A percentile compares a stretch with the other conserved stretches of the same genome.
Conservation (phyloP, 1,140 invertebrate genomes). For the Cherax destructor region DNA sequence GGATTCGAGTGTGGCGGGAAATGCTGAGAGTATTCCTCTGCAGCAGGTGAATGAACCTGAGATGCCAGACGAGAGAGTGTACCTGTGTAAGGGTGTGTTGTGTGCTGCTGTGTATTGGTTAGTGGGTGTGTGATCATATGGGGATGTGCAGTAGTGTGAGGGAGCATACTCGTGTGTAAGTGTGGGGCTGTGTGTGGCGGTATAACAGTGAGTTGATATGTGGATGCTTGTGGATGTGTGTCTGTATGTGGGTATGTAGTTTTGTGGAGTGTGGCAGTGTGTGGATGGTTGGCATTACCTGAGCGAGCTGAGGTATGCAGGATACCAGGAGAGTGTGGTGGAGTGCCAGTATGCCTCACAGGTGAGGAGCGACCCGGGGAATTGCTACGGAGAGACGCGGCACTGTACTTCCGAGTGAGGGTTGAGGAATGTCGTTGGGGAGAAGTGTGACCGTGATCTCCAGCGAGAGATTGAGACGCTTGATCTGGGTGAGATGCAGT, state of each 20-base stretch:
- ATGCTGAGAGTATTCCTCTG: not conserved
- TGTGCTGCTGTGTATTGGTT: not conserved
- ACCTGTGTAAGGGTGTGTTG: not conserved
- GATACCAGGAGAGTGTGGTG: not conserved
- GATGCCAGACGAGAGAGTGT: not conserved
- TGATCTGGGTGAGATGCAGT: not conserved
- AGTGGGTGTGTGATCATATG: too few relatives aligned
- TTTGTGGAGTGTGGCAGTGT: conserved; percentile 1
- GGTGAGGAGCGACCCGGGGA: not conserved
- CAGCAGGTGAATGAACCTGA: not conserved
- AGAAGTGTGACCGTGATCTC: not conserved
- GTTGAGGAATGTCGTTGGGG: not conserved
- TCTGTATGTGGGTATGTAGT: not conserved
- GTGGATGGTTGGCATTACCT: not conserved
- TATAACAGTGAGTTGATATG: not conserved
- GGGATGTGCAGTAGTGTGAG: not conserved
- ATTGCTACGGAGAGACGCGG: not conserved
- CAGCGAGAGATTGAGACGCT: not conserved
- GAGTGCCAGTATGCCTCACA: not conserved
- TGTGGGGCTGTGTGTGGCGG: not conserved
- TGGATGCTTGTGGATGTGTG: not conserved
- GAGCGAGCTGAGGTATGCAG: not conserved
- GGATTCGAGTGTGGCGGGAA: not conserved
- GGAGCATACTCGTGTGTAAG: not conserved
- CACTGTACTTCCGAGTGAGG: not conserved